Base-by-base conservation (phyloP, 2,888 invertebrate genomes). In the Tanypteryx hageni region DNA sequence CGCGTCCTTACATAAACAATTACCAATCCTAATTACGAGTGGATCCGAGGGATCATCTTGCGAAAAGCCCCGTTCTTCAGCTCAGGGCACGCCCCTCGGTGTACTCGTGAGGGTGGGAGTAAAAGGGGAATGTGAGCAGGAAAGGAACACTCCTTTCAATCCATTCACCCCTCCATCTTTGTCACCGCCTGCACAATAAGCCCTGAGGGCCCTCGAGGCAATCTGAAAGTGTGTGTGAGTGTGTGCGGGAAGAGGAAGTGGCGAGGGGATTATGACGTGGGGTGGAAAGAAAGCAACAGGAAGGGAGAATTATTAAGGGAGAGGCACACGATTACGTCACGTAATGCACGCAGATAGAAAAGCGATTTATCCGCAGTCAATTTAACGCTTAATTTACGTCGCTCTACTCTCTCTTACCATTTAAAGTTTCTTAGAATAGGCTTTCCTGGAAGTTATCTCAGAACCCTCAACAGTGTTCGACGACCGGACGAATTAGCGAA, bases 1-100 rank as follows among this genome's bases (percentile, higher is more conserved):
- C 82, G 82, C 89, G 82, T 92, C 83, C 92, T 83, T 92, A 92
- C 92, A 92, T 92, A 92, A 92, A 92, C 92, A 92, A 92, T 92
- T 92, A 92, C 92, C 83, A 92, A 84, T 92, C 89, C 92, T 92
- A 92, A 92, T 92, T 92, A 92, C 92, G 82, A 83, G 44, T 31
- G 92, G 84, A 92, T 92, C 92, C 11, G 61, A 16, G 92, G 92
- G 92, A 92, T 92, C 92, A 92, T 92, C 92, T 64, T 83, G 83
- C 44, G 64, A 84, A 92, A 92, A 89, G 64, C 89, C 64, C 89
- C 89, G 68, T 64, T 89, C 68, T 58, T 61, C 59, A 64, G 89
- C 89, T 44, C n/a, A 0, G n/a, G 89, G 89, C 89, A 89, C 89
- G 89, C 89, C 61, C 44, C 31, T 44, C 31, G 18, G 44, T 76